These are phyloP conservation scores for Deilephila porcellus DNA, from an alignment of 2,888 invertebrate genomes.

Conservation along the genomic window DNA sequence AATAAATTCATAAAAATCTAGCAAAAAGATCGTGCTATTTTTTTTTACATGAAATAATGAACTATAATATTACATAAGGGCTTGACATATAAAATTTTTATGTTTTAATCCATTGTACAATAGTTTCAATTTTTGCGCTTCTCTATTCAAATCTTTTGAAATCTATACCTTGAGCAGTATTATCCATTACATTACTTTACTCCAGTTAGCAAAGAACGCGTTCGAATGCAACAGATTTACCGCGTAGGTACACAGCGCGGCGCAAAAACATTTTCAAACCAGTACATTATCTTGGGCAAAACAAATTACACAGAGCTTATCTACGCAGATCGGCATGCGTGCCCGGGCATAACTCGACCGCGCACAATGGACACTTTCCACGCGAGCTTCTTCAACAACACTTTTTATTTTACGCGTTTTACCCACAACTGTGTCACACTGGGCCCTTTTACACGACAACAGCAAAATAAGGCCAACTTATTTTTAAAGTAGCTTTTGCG, in stretches of 20 bases:
- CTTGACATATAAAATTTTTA: too few species aligned
- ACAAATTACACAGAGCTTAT: slow-evolving; percentile 43
- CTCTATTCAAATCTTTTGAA: too few species aligned
- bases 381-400: slow-evolving; percentile 37
- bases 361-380: slow-evolving; percentile 31
- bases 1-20: too few species aligned
- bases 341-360: slow-evolving; percentile 33
- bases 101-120: too few species aligned
- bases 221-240: slow-evolving; percentile 11
- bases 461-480: slow-evolving; percentile 23
- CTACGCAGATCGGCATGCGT: slow-evolving; percentile 41
- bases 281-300: slow-evolving; percentile 24
- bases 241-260: background rate
- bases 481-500: slow-evolving; percentile 20
- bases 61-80: too few species aligned
- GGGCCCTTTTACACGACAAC: slow-evolving; percentile 33
- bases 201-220: background rate
- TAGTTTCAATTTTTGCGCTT: too few species aligned
- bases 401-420: slow-evolving; percentile 39
- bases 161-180: too few species aligned
- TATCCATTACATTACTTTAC: too few species aligned
- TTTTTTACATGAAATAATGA: too few species aligned
- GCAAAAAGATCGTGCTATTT: too few species aligned
- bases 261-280: slow-evolving; percentile 16
- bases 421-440: slow-evolving; percentile 31